Evolutionary conservation across 1,140 invertebrate genomes (phyloP).

Genomic region (Bactericera cockerelli): DNA sequence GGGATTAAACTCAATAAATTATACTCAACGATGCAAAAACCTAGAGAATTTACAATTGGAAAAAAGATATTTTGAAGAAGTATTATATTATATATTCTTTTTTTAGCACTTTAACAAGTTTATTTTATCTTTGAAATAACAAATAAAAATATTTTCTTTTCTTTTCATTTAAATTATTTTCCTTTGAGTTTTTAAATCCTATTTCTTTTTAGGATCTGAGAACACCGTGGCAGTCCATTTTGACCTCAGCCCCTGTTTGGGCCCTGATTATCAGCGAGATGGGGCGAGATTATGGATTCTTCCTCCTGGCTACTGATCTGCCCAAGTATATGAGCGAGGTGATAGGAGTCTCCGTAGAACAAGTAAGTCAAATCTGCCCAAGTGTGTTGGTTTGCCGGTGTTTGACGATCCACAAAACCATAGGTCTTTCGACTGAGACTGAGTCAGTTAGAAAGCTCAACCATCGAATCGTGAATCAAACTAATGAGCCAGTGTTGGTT

Average conservation of each 20-base stretch:
- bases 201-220: constrained; percentile 14
- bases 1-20: too few species aligned
- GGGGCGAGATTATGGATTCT: constrained; percentile 69
- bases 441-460: too few species aligned
- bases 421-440: too few species aligned
- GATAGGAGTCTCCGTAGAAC: constrained; percentile 30
- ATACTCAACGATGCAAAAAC: too few species aligned
- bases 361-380: constrained; percentile 55
- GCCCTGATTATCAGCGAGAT: constrained; percentile 50
- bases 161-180: background rate
- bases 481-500: background rate
- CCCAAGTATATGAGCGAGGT: constrained; percentile 67
- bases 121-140: too few species aligned
- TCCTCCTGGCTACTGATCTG: constrained; percentile 66
- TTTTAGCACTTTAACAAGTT: too few species aligned
- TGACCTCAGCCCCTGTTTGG: constrained; percentile 56
- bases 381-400: constrained; percentile 29
- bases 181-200: too few species aligned
- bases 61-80: too few species aligned
- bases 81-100: too few species aligned
- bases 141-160: background rate
- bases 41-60: too few species aligned
- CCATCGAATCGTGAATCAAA: too few species aligned
- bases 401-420: too few species aligned
- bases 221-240: constrained; percentile 47